phyloP scores from a whole-genome alignment of 2,797 vertebrate species.

The Champsocephalus esox region DNA sequence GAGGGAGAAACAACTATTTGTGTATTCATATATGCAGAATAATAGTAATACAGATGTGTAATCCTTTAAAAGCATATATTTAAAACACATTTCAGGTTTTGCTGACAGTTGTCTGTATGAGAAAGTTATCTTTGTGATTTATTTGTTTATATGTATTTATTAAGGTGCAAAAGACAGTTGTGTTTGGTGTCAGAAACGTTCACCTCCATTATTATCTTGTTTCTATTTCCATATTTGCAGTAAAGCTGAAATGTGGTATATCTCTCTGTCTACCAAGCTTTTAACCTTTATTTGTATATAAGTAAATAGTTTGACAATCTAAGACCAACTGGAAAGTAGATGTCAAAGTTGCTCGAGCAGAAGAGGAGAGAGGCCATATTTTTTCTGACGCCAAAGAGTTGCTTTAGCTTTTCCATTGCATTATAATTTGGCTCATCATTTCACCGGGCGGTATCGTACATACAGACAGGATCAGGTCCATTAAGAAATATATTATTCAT shows the following conservation, averaged over 20 bases:
- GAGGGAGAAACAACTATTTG: constrained; percentile 34
- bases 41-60: constrained; percentile 38
- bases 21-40: constrained; percentile 56
- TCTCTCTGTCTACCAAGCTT: constrained; percentile 78
- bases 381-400: constrained; percentile 90
- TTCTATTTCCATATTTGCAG: constrained; percentile 76
- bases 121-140: constrained; percentile 56
- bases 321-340: constrained; percentile 85
- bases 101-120: constrained; percentile 34
- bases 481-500: constrained; percentile 21
- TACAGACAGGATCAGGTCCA: constrained; percentile 25
- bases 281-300: constrained; percentile 84
- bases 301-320: constrained; percentile 89
- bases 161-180: constrained; percentile 81
- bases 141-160: constrained; percentile 73
- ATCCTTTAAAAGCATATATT: constrained; percentile 54
- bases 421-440: constrained; percentile 44
- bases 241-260: constrained; percentile 54
- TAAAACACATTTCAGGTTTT: constrained; percentile 31
- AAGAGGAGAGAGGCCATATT: constrained; percentile 87
- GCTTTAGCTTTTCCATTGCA: constrained; percentile 79
- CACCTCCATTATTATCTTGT: constrained; percentile 64
- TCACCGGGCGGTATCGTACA: constrained; percentile 8
- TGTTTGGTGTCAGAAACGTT: constrained; percentile 82
- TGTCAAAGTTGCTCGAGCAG: constrained; percentile 67